Base-by-base conservation (phyloP, 2,888 invertebrate species). In the Diarsia mendica region DNA sequence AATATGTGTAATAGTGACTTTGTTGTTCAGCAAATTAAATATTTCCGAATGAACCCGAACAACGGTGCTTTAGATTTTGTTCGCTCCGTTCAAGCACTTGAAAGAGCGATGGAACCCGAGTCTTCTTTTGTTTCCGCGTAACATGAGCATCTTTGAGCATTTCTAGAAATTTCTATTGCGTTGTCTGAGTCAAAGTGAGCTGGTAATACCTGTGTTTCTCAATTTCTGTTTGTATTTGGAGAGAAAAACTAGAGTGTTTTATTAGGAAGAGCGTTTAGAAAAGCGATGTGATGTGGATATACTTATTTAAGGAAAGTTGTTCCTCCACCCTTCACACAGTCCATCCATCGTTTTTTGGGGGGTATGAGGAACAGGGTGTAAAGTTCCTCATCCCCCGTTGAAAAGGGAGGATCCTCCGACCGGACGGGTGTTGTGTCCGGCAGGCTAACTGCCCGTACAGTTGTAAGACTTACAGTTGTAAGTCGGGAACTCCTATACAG, bases 101-200 rank as follows among this genome's bases (percentile, higher is more conserved):
- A 70, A 79, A 69, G 67, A 68, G 65, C 75, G 67, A 23, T 51
- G 76, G 68, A 83, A 83, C 69, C 33, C 65, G 85, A 86, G 70
- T 60, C 80, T 61, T 44, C 81, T 83, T 83, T 87, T 87, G 87
- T 87, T 73, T 77, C 53, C 75, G 28, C 10, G 84, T 82, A 81
- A 87, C 68, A 63, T 58, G 83, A 85, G 68, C 75, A 79, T 82
- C 75, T 71, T 78, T 77, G 78, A 83, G 75, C 78, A 81, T 83
- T 81, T 83, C 79, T 67, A 71, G 78, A 81, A 76, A 85, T 80
- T 79, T 77, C 75, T 73, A 85, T 78, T 85, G 78, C 73, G 70
- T 83, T 84, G 63, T 82, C 60, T 46, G 72, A 78, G 72, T 67
- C 63, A 60, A 74, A 77, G 63, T 70, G 66, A 65, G 71, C 23